These are phyloP conservation scores for Metopia argyrocephala DNA, from an alignment of 2,888 invertebrate genomes.

Conservation along the genomic window DNA sequence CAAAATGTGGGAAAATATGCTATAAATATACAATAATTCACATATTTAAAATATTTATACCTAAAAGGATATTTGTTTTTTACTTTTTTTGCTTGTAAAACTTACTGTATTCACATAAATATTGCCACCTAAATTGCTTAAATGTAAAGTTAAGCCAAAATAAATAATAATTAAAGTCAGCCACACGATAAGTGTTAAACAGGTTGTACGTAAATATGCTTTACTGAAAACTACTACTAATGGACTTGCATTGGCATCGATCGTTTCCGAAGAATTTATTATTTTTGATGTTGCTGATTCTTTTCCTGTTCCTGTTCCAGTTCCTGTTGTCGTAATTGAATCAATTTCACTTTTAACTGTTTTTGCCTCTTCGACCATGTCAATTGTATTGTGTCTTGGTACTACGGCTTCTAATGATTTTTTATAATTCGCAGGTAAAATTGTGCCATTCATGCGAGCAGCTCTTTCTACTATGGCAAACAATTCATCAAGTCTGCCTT, in stretches of 20 bases:
- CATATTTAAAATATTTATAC: too few relatives aligned
- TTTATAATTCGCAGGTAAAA: conserved; percentile 83
- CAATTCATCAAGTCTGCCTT: conserved; percentile 84
- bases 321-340: not conserved
- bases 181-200: conserved; percentile 86
- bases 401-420: conserved; percentile 80
- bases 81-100: too few relatives aligned
- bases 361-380: conserved; percentile 69
- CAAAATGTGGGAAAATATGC: not conserved
- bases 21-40: too few relatives aligned
- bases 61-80: not conserved
- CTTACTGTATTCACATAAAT: conserved; percentile 85
- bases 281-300: conserved; percentile 7
- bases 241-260: conserved; percentile 76
- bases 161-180: conserved; percentile 87
- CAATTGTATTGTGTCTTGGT: conserved; percentile 73
- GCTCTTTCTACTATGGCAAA: conserved; percentile 83
- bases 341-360: conserved; percentile 9
- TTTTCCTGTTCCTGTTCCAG: not conserved
- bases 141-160: conserved; percentile 87
- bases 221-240: conserved; percentile 84
- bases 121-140: conserved; percentile 86
- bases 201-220: conserved; percentile 83
- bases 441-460: conserved; percentile 82
- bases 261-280: conserved; percentile 61